A percentile compares a stretch with the other conserved stretches of the same genome.
phyloP scores from a whole-genome alignment of 1,140 invertebrate species.

The Ceratina japonica region DNA sequence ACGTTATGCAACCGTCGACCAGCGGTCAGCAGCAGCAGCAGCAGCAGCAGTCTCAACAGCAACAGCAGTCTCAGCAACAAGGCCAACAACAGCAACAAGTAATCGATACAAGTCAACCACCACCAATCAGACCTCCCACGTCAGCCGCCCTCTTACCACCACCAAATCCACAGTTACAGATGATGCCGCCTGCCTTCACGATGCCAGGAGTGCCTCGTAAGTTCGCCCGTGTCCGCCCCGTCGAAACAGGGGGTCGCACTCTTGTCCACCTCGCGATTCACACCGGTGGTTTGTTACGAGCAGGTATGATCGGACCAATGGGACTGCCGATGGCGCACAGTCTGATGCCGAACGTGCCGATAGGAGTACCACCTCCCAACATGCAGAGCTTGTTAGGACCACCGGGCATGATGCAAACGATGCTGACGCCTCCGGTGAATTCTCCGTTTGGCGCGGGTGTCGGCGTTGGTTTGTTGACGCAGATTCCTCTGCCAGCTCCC shows the following conservation, averaged over 20 bases:
- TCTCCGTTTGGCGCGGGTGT: conserved; percentile 77
- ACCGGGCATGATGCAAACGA: conserved; percentile 80
- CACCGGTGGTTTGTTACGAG: neutral
- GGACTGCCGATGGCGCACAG: conserved; percentile 80
- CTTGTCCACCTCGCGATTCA: too few relatives aligned
- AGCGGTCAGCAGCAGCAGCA: conserved; percentile 62
- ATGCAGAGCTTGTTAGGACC: conserved; percentile 81
- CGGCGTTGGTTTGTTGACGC: conserved; percentile 74
- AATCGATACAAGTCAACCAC: conserved; percentile 84
- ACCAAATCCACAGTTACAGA: conserved; percentile 80
- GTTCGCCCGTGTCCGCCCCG: conserved; percentile 22
- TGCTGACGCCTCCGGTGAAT: conserved; percentile 77
- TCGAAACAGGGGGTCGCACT: too few relatives aligned
- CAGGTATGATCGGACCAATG: conserved; percentile 79
- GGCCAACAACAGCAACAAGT: conserved; percentile 66
- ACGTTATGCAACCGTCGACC: conserved; percentile 67
- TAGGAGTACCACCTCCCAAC: conserved; percentile 84
- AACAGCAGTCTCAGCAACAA: conserved; percentile 55
- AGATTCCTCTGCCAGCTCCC: conserved; percentile 78
- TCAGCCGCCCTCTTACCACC: conserved; percentile 79
- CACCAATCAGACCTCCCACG: conserved; percentile 78
- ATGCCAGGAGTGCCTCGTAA: conserved; percentile 79
- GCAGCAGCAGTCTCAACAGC: conserved; percentile 58
- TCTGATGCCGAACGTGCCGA: conserved; percentile 81
- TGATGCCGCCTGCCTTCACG: conserved; percentile 79